Conservation (phyloP, 2,113 vertebrate genomes). For the Ranitomeya variabilis region DNA sequence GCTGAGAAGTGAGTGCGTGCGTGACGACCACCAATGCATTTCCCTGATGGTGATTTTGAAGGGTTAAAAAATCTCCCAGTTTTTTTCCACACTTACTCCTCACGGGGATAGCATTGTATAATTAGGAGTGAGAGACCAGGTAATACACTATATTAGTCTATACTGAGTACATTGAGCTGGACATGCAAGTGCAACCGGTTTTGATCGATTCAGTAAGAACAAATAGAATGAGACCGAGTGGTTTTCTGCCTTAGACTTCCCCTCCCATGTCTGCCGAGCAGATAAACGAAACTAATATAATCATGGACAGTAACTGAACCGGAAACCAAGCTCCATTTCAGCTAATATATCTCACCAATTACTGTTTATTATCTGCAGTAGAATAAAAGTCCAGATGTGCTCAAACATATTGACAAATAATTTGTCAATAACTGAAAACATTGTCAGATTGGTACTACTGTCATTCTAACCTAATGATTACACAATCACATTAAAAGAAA, state of each 20-base stretch:
- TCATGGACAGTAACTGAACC: not conserved
- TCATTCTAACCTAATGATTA: constrained; percentile 26
- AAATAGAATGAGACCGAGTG: not conserved
- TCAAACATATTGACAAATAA: constrained; percentile 3
- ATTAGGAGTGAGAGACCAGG: not conserved
- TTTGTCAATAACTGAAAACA: constrained; percentile 26
- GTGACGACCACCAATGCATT: too few species aligned
- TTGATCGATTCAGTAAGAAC: not conserved
- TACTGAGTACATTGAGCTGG: not conserved
- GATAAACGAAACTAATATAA: not conserved
- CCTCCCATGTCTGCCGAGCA: not conserved
- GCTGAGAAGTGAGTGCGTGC: too few species aligned
- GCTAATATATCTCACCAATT: constrained; percentile 1
- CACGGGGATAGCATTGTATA: not conserved
- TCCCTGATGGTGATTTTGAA: too few species aligned
- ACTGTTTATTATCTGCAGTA: constrained; percentile 19
- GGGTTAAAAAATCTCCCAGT: too few species aligned
- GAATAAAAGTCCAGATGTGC: constrained; percentile 19
- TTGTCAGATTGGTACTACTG: not conserved
- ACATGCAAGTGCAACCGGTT: not conserved
- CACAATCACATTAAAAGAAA: constrained; percentile 4
- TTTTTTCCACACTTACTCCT: too few species aligned
- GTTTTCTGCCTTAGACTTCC: not conserved
- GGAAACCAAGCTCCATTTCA: not conserved
- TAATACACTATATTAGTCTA: not conserved